Evolutionary conservation across 2,888 invertebrate species (phyloP).

Genomic region (Trichogramma evanescens): DNA sequence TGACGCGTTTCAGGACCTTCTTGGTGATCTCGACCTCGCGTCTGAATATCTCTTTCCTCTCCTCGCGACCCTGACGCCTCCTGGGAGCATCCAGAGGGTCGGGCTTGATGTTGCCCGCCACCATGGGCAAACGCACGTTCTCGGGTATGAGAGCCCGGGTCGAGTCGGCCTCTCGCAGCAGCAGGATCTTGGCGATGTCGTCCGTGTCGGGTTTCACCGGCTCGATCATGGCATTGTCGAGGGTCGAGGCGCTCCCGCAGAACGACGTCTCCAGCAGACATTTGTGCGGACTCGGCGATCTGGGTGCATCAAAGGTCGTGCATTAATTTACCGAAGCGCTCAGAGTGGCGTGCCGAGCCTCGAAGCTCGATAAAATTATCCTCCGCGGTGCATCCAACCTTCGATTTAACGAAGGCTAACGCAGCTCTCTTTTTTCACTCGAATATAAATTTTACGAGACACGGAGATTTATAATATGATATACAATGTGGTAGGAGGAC

Average conservation of each 20-base stretch:
- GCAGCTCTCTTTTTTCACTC: too few species aligned
- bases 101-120: conserved; percentile 58
- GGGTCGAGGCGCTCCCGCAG: conserved; percentile 73
- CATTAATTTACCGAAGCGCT: too few species aligned
- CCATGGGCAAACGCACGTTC: conserved; percentile 51
- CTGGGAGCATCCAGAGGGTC: conserved; percentile 62
- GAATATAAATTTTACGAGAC: too few species aligned
- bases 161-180: conserved; percentile 59
- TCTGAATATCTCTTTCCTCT: conserved; percentile 44
- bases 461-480: too few species aligned
- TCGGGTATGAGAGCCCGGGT: conserved; percentile 60
- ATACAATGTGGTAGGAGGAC: too few species aligned
- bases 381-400: too few species aligned
- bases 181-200: conserved; percentile 52
- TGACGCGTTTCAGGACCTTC: conserved; percentile 42
- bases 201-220: conserved; percentile 53
- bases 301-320: conserved; percentile 26
- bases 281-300: conserved; percentile 84
- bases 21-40: conserved; percentile 46
- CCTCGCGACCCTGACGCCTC: conserved; percentile 39
- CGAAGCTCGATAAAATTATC: too few species aligned
- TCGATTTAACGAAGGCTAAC: too few species aligned
- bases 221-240: conserved; percentile 39
- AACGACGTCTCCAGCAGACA: conserved; percentile 86
- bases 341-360: too few species aligned